Evolutionary conservation across 2,888 invertebrate species (phyloP).

Genomic region (Harmothoe impar): DNA sequence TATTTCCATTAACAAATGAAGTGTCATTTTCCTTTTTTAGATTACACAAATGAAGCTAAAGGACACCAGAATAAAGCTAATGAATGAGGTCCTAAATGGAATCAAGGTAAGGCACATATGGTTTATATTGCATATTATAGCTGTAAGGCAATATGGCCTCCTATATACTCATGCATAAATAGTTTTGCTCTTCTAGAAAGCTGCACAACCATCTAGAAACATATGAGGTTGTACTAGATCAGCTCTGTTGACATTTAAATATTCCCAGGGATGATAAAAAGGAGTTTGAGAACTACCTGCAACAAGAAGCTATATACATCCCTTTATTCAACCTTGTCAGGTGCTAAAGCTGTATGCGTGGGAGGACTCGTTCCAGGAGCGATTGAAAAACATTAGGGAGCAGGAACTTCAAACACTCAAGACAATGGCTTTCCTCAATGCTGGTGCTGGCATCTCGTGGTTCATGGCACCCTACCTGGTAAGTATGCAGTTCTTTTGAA

Average conservation of each 20-base stretch:
- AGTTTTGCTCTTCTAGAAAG: no score
- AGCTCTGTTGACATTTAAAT: no score
- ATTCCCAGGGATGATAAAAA: no score
- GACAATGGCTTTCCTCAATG: constrained; percentile 89
- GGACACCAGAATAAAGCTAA: constrained; percentile 74
- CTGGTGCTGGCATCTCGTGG: constrained; percentile 94
- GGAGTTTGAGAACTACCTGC: no score
- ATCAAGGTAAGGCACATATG: constrained; percentile 76
- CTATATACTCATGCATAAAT: no score
- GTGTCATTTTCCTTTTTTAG: background rate
- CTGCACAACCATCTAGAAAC: no score
- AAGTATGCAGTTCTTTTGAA: constrained; percentile 68
- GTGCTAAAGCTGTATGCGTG: constrained; percentile 85
- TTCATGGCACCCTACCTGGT: constrained; percentile 97
- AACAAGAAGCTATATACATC: no score
- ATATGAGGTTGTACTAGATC: no score
- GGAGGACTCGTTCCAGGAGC: constrained; percentile 84
- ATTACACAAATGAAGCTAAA: constrained; percentile 72
- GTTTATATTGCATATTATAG: no score
- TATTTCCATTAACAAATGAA: no score
- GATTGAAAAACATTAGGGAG: constrained; percentile 88
- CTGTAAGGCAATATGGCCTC: no score
- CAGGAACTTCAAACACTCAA: constrained; percentile 95
- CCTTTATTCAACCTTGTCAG: constrained; percentile 72
- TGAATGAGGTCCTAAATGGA: constrained; percentile 76